Conservation (phyloP, 2,888 invertebrate species). For the Trissolcus japonicus region DNA sequence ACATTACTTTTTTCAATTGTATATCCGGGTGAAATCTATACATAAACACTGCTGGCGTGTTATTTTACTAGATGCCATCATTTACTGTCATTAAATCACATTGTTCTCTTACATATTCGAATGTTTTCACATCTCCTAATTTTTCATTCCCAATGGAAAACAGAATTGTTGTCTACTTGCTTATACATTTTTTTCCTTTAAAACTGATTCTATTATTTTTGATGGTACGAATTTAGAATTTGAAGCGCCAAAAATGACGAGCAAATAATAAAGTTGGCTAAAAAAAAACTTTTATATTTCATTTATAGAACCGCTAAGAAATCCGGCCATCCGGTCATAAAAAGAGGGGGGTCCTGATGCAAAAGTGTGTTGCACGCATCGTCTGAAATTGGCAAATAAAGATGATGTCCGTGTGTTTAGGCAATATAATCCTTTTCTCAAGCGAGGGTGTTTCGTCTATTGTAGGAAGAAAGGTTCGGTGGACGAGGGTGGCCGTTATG, state of each 20-base stretch:
- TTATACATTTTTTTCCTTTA: too few species aligned
- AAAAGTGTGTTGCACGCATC: constrained; percentile 32
- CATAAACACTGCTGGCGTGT: neutral
- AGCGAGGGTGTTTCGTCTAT: constrained; percentile 47
- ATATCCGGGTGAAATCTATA: neutral
- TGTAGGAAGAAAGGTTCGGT: constrained; percentile 16
- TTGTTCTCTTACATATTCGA: too few species aligned
- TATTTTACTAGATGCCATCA: neutral
- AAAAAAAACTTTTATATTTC: too few species aligned
- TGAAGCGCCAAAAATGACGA: too few species aligned
- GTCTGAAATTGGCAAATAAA: constrained; percentile 55
- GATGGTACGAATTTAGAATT: too few species aligned
- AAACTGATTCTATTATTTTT: too few species aligned
- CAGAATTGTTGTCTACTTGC: too few species aligned
- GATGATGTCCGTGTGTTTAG: constrained; percentile 44
- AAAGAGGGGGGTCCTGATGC: constrained; percentile 27
- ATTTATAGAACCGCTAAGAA: constrained; percentile 4
- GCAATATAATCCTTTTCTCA: constrained; percentile 51
- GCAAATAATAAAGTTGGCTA: too few species aligned
- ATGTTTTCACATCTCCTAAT: too few species aligned
- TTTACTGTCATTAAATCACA: neutral
- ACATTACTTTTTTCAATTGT: constrained; percentile 36
- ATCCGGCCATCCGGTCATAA: constrained; percentile 16
- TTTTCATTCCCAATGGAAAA: too few species aligned
- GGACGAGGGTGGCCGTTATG: constrained; percentile 31